Percentiles rank a stretch among this genome's conserved stretches.
Evolutionary conservation across 2,888 invertebrate species (phyloP).

Genomic region (Adelphocoris suturalis): DNA sequence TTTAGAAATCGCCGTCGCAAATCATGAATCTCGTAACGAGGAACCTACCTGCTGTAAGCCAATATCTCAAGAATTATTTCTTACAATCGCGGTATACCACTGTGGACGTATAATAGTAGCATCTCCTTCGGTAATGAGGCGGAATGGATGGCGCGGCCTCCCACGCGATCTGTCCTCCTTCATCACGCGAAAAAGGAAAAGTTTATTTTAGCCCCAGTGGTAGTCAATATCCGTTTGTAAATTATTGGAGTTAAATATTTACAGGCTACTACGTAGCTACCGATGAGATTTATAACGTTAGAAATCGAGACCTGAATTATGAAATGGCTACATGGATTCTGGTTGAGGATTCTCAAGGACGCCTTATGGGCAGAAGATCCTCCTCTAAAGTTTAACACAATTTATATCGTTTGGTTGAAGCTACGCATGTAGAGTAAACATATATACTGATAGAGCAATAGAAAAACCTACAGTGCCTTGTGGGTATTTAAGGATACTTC

Average conservation of each 20-base stretch:
- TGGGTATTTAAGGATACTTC: no score
- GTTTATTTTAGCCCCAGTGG: not conserved
- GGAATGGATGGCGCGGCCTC: slow-evolving; percentile 17
- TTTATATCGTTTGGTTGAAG: no score
- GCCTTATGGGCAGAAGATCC: not conserved
- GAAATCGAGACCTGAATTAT: not conserved
- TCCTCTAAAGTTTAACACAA: not conserved
- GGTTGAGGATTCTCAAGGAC: not conserved
- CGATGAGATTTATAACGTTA: not conserved
- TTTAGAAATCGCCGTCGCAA: not conserved
- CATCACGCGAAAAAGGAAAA: not conserved
- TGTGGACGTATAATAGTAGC: not conserved
- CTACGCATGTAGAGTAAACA: no score
- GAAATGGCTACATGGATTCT: not conserved
- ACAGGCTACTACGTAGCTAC: not conserved
- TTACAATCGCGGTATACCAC: not conserved
- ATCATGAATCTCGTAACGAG: not conserved
- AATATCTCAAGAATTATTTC: not conserved
- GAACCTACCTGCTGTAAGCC: not conserved
- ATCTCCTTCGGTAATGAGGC: not conserved
- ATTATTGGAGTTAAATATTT: slow-evolving; percentile 20
- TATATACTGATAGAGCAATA: no score
- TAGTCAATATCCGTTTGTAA: not conserved
- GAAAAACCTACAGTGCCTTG: no score
- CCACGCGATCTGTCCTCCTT: slow-evolving; percentile 6